Conservation (phyloP, 2,113 vertebrate genomes). For the Cryptomyrus ogoouensis region DNA sequence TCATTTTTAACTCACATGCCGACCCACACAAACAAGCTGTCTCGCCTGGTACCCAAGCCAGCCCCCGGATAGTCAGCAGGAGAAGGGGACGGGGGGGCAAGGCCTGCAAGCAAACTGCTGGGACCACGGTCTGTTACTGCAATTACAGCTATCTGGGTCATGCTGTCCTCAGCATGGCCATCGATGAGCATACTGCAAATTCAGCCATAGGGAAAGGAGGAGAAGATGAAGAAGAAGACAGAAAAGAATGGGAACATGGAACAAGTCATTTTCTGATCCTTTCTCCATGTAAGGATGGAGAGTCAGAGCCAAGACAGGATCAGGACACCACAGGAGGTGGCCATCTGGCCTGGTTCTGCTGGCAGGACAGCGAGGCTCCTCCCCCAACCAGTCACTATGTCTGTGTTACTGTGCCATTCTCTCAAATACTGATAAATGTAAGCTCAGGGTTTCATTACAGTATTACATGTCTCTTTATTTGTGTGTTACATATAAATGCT, state of each 20-base stretch:
- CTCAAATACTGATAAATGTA: background rate
- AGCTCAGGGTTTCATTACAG: background rate
- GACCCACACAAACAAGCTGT: background rate
- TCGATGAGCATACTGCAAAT: background rate
- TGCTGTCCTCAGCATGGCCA: background rate
- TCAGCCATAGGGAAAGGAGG: background rate
- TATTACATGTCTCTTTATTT: background rate
- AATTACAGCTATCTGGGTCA: constrained; percentile 1
- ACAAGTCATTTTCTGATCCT: background rate
- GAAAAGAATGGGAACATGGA: background rate
- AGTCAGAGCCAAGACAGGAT: background rate
- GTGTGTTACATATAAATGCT: background rate
- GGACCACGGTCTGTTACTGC: background rate
- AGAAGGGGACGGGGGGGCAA: background rate
- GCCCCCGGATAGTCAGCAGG: background rate
- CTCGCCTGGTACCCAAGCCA: background rate
- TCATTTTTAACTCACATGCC: constrained; percentile 4
- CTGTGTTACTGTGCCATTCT: background rate
- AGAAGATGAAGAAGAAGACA: background rate
- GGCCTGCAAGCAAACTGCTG: background rate
- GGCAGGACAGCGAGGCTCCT: background rate
- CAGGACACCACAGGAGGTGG: background rate
- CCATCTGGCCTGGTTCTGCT: background rate
- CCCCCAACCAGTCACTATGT: background rate
- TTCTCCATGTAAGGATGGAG: background rate